A percentile compares a stretch with the other conserved stretches of the same genome.
Evolutionary conservation across 2,113 vertebrate genomes (phyloP).

Genomic region (Scomber colias): DNA sequence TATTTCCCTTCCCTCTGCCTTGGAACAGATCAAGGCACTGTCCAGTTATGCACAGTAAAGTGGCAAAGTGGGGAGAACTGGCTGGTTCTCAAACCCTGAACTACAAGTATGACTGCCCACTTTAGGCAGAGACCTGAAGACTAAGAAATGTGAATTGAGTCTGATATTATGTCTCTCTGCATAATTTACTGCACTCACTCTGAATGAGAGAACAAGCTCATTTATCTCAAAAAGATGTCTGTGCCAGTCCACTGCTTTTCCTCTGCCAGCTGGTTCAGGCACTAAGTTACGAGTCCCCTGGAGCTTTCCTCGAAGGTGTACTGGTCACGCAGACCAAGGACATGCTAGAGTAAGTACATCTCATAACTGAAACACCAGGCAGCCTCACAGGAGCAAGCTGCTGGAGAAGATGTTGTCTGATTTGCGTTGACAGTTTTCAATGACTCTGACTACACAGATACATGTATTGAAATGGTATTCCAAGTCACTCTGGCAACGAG

Average conservation of each 20-base stretch:
- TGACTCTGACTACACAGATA: constrained; percentile 2
- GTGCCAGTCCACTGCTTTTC: background rate
- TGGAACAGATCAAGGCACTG: too few relatives aligned
- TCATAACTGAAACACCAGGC: background rate
- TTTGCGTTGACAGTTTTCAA: background rate
- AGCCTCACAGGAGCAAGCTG: constrained; percentile 13
- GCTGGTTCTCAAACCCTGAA: background rate
- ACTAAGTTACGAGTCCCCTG: background rate
- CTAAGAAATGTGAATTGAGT: background rate
- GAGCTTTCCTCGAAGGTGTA: background rate
- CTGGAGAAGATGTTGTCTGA: constrained; percentile 1
- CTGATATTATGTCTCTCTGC: background rate
- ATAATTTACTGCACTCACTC: background rate
- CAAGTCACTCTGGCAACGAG: too few relatives aligned
- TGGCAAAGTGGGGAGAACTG: background rate
- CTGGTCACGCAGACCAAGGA: constrained; percentile 11
- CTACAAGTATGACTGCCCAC: background rate
- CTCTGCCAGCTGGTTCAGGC: background rate
- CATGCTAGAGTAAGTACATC: constrained; percentile 15
- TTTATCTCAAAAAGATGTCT: background rate
- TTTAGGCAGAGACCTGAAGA: background rate
- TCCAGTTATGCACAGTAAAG: too few relatives aligned
- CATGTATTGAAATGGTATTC: background rate
- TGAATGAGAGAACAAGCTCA: background rate
- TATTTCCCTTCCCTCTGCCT: too few relatives aligned